phyloP scores from a whole-genome alignment of 2,113 vertebrate species.

The Isurus oxyrinchus region DNA sequence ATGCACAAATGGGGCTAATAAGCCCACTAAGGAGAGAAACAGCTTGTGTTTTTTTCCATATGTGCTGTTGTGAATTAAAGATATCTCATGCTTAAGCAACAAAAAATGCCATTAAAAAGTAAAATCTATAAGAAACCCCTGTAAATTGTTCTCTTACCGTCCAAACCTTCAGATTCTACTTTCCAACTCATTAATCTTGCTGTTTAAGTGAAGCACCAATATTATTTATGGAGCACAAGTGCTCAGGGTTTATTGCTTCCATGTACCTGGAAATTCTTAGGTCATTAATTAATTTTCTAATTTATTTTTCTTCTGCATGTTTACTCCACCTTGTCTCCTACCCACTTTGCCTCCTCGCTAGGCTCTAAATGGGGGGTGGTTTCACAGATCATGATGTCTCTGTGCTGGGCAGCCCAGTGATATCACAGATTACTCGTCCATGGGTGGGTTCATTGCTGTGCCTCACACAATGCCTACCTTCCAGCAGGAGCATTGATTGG shows the following conservation, averaged over 20 bases:
- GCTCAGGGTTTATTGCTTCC: not conserved
- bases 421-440: not conserved
- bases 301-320: not conserved
- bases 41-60: not conserved
- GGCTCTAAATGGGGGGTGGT: not conserved
- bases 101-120: not conserved
- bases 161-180: not conserved
- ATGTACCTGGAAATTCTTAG: not conserved
- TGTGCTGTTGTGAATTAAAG: no score
- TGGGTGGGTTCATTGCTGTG: not conserved
- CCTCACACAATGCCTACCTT: not conserved
- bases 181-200: conserved; percentile 24
- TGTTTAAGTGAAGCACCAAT: not conserved
- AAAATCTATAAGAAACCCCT: not conserved
- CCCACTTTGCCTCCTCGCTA: not conserved
- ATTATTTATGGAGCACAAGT: not conserved
- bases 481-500: not conserved
- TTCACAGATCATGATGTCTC: not conserved
- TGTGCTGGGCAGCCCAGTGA: not conserved
- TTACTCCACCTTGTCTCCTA: not conserved
- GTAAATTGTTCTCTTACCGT: not conserved
- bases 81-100: not conserved
- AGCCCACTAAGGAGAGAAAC: not conserved
- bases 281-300: not conserved
- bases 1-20: not conserved